phyloP scores from a whole-genome alignment of 2,797 vertebrate species.

The Brachyalestes nurse region DNA sequence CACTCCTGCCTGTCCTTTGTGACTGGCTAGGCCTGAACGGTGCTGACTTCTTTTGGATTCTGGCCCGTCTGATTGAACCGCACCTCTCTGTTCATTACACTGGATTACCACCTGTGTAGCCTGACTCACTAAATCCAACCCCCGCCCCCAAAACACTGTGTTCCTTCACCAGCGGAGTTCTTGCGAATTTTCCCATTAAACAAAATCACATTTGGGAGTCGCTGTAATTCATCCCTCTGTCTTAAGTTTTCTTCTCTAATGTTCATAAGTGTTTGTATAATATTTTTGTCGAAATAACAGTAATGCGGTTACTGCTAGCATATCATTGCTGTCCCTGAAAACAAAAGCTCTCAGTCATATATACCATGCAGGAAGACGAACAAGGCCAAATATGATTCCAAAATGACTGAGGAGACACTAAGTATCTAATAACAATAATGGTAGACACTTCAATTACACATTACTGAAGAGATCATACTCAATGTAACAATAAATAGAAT shows the following conservation, averaged over 20 bases:
- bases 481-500: too few relatives aligned
- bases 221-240: neutral
- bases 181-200: neutral
- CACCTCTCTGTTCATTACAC: slow-evolving; percentile 22
- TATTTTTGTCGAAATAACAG: neutral
- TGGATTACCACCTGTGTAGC: slow-evolving; percentile 26
- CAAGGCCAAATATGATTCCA: neutral
- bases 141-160: neutral
- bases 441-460: too few relatives aligned
- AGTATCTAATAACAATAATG: too few relatives aligned
- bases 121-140: neutral
- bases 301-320: neutral
- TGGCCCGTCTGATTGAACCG: slow-evolving; percentile 8
- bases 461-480: too few relatives aligned
- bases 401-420: neutral
- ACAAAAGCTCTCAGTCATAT: neutral
- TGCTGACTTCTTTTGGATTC: neutral
- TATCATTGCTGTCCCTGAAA: neutral
- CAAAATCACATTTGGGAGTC: neutral
- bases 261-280: neutral
- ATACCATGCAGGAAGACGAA: neutral
- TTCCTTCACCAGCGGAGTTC: neutral
- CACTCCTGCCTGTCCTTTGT: neutral
- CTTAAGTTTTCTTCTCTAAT: neutral
- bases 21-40: slow-evolving; percentile 6